Evolutionary conservation across 2,797 vertebrate genomes (phyloP), one percentile per base, ranked within the genome.

Genomic region (Remorina albescens): DNA sequence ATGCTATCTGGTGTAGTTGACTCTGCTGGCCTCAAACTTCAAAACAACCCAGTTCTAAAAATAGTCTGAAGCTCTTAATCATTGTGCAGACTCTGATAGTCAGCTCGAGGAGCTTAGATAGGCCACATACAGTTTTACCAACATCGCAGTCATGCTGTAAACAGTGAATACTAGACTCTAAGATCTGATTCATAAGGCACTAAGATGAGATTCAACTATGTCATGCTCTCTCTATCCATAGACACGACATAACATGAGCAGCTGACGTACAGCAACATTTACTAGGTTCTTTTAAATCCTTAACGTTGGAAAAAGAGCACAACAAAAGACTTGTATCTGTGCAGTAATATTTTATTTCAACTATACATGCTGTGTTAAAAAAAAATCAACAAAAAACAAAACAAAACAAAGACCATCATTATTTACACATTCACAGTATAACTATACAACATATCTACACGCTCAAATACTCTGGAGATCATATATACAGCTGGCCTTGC

Each of bases 371-470:
- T 87, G 96, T 98, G 97, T 98, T 98, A 99, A 98, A 99, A 94
- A 97, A 93, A 89, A 84, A 86, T 92, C 90, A 85, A 88, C 91
- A 94, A 86, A 91, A 91, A 30, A 30, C 3, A 30, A 30, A 97
- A 93, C 89, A 84, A 86, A 92, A 90, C 86, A 88, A 91, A 94
- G 85, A 91, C 95, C 93, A 92, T 95, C 87, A 97, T 96, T 98
- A 99, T 99, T 97, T 99, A 99, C 97, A 99, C 96, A 96, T 97
- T 97, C 97, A 99, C 98, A 99, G 96, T 97, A 98, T 96, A 97
- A 95, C 95, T 98, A 97, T 97, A 97, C 95, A 97, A 96, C 95
- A 93, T 98, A 97, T 96, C 96, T 98, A 98, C 96, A 98, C 94
- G 95, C 96, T 97, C 95, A 97, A 96, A 97, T 95, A 97, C 96